Conservation (phyloP, 2,888 invertebrate genomes). For the Sinotaia quadrata region DNA sequence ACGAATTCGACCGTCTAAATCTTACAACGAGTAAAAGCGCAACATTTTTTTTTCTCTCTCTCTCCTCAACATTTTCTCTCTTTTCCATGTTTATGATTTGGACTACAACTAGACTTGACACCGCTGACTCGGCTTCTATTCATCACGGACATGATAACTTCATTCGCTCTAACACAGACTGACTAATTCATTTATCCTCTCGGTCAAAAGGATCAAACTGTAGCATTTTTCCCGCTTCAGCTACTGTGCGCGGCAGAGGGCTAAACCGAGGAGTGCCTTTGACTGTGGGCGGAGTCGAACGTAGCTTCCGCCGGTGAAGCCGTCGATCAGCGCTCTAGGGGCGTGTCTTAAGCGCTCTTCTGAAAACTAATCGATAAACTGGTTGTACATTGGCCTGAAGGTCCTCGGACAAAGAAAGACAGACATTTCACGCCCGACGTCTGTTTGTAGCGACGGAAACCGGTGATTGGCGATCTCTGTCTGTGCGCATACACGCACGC, state of each 20-base stretch:
- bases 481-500: conserved; percentile 22
- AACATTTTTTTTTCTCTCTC: neutral
- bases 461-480: conserved; percentile 28
- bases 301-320: neutral
- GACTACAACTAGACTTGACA: neutral
- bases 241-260: neutral
- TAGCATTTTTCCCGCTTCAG: conserved; percentile 21
- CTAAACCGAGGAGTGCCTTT: neutral
- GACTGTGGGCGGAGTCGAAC: conserved; percentile 8
- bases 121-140: neutral
- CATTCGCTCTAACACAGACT: conserved; percentile 17
- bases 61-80: neutral
- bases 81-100: neutral
- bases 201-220: conserved; percentile 19
- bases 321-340: conserved; percentile 7
- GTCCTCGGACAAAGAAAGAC: conserved; percentile 23
- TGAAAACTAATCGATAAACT: conserved; percentile 30
- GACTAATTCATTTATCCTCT: conserved; percentile 24
- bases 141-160: conserved; percentile 8
- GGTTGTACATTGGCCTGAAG: conserved; percentile 28
- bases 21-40: neutral
- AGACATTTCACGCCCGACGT: conserved; percentile 29
- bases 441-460: conserved; percentile 30
- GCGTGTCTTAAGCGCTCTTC: conserved; percentile 16
- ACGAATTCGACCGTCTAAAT: too few relatives aligned